Evolutionary conservation across 2,888 invertebrate genomes (phyloP).

Genomic region (Abrostola triplasia): DNA sequence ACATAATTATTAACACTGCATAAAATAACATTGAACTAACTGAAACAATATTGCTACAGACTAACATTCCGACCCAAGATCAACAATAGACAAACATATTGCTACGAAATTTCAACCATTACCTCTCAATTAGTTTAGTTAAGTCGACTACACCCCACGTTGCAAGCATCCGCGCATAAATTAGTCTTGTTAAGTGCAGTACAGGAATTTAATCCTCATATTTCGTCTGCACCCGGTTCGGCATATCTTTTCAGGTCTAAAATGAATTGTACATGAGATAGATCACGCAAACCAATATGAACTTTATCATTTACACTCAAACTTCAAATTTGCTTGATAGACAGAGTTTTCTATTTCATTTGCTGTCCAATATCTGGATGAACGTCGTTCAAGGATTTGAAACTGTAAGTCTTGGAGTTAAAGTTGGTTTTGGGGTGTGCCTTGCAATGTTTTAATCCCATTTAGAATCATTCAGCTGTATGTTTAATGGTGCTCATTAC

Average conservation of each 20-base stretch:
- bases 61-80: conserved; percentile 26
- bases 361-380: conserved; percentile 30
- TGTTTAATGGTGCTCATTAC: conserved; percentile 83
- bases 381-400: background rate
- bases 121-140: conserved; percentile 87
- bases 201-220: conserved; percentile 88
- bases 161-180: conserved; percentile 82
- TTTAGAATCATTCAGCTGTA: conserved; percentile 53
- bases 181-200: conserved; percentile 88
- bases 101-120: conserved; percentile 76
- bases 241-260: conserved; percentile 84
- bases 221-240: conserved; percentile 85
- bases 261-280: conserved; percentile 72
- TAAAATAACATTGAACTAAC: background rate
- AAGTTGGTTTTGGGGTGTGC: conserved; percentile 35
- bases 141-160: conserved; percentile 68
- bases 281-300: conserved; percentile 60
- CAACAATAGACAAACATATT: conserved; percentile 65
- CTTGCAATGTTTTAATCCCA: conserved; percentile 40
- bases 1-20: background rate
- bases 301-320: conserved; percentile 60
- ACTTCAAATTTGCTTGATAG: conserved; percentile 63
- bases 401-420: conserved; percentile 11
- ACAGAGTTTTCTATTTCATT: conserved; percentile 35
- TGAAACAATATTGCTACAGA: conserved; percentile 7